A percentile compares a stretch with the other conserved stretches of the same genome.
These are phyloP conservation scores for Pogona vitticeps DNA, from an alignment of 2,113 vertebrate species.

Conservation along the genomic window DNA sequence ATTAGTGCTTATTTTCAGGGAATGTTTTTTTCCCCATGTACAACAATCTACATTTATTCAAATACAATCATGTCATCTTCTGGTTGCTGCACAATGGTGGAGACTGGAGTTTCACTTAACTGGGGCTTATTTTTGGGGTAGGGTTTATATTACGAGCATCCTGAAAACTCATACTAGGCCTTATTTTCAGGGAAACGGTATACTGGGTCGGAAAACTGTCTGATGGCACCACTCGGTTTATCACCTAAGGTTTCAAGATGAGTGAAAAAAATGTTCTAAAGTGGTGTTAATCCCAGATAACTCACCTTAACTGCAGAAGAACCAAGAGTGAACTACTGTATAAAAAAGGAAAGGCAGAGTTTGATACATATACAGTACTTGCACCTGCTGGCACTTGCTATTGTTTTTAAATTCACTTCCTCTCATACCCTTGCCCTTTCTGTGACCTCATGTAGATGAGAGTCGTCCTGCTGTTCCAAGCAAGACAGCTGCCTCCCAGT, in stretches of 20 bases:
- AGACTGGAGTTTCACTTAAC: no score
- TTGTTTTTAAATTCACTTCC: neutral
- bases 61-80: no score
- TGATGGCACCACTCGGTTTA: neutral
- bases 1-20: no score
- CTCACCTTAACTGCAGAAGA: conserved; percentile 20
- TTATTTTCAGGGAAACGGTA: no score
- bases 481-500: neutral
- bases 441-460: neutral
- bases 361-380: neutral
- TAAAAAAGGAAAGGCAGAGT: conserved; percentile 23
- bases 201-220: neutral
- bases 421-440: neutral
- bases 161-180: no score
- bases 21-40: no score
- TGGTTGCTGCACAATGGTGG: no score
- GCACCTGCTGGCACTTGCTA: neutral
- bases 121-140: no score
- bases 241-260: conserved; percentile 15
- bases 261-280: neutral
- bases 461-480: no score
- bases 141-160: no score
- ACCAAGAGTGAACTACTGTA: neutral
- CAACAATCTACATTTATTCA: no score
- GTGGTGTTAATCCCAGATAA: neutral